A percentile compares a stretch with the other conserved stretches of the same genome.
phyloP scores from a whole-genome alignment of 2,888 invertebrate genomes.

The Arenicola marina region DNA sequence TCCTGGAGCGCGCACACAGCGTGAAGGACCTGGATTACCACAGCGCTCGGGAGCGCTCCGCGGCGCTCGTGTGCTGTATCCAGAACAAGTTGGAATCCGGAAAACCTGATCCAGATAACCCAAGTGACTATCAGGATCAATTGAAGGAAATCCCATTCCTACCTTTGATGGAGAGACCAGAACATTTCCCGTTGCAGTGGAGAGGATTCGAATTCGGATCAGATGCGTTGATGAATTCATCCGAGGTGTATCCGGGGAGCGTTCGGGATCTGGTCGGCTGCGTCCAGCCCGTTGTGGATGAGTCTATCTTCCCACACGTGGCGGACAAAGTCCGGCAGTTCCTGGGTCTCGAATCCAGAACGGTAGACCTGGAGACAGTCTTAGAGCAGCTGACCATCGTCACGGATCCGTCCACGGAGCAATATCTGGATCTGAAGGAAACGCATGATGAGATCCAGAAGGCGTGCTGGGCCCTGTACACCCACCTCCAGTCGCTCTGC shows the following conservation, averaged over 20 bases:
- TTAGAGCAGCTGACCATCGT: constrained; percentile 33
- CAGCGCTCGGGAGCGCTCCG: neutral
- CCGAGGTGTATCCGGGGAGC: constrained; percentile 23
- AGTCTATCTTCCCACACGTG: constrained; percentile 24
- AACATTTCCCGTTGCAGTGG: constrained; percentile 29
- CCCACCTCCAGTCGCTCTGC: constrained; percentile 28
- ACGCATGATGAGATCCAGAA: constrained; percentile 19
- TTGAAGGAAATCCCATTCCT: constrained; percentile 20
- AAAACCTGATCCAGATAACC: neutral
- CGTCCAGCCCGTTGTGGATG: constrained; percentile 26
- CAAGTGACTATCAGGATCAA: constrained; percentile 3
- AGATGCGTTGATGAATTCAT: constrained; percentile 17
- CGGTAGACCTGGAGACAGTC: constrained; percentile 25
- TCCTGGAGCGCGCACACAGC: constrained; percentile 25
- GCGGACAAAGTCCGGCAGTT: constrained; percentile 19
- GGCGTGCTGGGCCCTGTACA: constrained; percentile 21
- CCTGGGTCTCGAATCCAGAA: constrained; percentile 24
- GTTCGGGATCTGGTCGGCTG: constrained; percentile 28
- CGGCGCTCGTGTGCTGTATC: constrained; percentile 11
- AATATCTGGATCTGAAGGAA: constrained; percentile 5
- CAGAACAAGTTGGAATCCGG: constrained; percentile 15
- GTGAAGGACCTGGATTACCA: neutral
- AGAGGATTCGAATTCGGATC: constrained; percentile 14
- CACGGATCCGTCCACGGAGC: constrained; percentile 15
- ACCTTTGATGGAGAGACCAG: constrained; percentile 28